Evolutionary conservation across 2,797 vertebrate genomes (phyloP).

Genomic region (Anomalospiza imberbis): DNA sequence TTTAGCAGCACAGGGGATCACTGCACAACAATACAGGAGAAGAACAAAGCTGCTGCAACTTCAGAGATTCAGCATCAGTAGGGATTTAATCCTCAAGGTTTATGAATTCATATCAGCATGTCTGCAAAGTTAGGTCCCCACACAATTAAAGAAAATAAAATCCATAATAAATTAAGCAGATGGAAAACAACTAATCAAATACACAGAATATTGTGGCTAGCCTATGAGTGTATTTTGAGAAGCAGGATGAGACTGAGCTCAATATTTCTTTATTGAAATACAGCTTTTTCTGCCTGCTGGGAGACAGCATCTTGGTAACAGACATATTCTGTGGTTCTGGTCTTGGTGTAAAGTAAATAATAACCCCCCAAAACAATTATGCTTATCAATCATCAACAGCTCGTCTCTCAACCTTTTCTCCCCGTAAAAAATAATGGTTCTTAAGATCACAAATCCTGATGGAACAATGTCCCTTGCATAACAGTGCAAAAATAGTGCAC

Average conservation of each 20-base stretch:
- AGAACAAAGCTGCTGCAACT: neutral
- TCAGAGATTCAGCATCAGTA: neutral
- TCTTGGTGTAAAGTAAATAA: neutral
- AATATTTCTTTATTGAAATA: neutral
- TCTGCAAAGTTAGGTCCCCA: neutral
- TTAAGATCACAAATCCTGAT: neutral
- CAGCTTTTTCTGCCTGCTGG: neutral
- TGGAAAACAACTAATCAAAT: neutral
- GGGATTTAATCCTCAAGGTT: constrained; percentile 3
- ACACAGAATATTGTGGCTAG: neutral
- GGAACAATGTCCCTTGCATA: neutral
- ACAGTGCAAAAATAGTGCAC: neutral
- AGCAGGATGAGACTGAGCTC: neutral
- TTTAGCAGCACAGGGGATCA: neutral
- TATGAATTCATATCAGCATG: neutral
- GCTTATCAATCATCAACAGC: neutral
- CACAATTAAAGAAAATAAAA: neutral
- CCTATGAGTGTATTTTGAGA: neutral
- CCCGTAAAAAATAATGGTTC: neutral
- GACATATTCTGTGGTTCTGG: neutral
- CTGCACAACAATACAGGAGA: neutral
- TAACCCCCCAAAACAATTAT: neutral
- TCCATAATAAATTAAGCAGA: neutral
- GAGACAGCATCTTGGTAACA: neutral
- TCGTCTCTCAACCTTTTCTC: neutral